phyloP scores from a whole-genome alignment of 2,113 vertebrate species.

The Phaethon lepturus region DNA sequence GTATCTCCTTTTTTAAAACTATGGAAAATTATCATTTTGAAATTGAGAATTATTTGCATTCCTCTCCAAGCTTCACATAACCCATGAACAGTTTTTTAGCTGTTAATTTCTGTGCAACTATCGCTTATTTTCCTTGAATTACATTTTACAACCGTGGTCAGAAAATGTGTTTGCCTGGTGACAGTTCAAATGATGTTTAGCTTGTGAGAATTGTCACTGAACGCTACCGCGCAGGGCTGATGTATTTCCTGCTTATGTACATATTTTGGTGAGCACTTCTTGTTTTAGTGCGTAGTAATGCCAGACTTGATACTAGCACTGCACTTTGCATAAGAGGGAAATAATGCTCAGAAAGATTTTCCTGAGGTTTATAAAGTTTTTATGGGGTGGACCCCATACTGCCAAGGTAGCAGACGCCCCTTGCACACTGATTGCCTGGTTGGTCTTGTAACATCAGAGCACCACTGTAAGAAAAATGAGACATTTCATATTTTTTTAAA shows the following conservation, averaged over 20 bases:
- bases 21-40: not conserved
- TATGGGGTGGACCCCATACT: not conserved
- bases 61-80: not conserved
- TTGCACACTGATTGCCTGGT: not conserved
- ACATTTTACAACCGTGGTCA: not conserved
- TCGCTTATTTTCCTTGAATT: not conserved
- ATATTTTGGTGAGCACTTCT: not conserved
- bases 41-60: not conserved
- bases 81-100: not conserved
- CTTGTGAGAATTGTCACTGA: not conserved
- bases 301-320: not conserved
- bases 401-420: not conserved
- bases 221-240: not conserved
- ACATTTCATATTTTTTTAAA: not conserved
- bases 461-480: not conserved
- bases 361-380: not conserved
- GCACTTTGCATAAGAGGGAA: not conserved
- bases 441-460: not conserved
- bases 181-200: not conserved
- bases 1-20: not conserved
- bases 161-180: not conserved
- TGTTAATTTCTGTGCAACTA: not conserved
- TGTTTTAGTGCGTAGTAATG: not conserved
- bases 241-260: not conserved
- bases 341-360: not conserved